A percentile compares a stretch with the other conserved stretches of the same genome.
phyloP scores from a whole-genome alignment of 2,888 invertebrate genomes.

The Pseudococcus jackbeardsleyi region DNA sequence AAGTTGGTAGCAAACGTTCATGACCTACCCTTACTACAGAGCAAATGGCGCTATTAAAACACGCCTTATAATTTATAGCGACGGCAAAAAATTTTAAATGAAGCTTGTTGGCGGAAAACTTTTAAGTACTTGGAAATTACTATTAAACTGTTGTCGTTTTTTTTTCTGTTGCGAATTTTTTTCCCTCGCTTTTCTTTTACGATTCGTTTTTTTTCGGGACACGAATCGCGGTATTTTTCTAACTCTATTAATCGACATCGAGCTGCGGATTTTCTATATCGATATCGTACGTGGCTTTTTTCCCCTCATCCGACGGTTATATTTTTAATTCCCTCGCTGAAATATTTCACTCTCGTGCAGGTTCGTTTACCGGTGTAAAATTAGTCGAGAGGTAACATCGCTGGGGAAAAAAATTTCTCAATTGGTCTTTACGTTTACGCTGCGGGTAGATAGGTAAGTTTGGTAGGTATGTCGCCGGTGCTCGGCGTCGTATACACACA shows the following conservation, averaged over 20 bases:
- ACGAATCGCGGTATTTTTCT: not conserved
- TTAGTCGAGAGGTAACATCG: slow-evolving; percentile 21
- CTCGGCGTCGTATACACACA: not conserved
- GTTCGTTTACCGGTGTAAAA: not conserved
- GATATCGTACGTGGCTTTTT: not conserved
- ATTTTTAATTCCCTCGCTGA: not conserved
- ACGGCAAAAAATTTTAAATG: slow-evolving; percentile 65
- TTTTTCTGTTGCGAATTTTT: slow-evolving; percentile 35
- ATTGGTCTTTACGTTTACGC: not conserved
- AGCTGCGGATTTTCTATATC: slow-evolving; percentile 16
- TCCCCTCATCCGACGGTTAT: not conserved
- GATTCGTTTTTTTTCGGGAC: not conserved
- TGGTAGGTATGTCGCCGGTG: not conserved
- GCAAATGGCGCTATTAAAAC: slow-evolving; percentile 64
- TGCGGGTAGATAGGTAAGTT: not conserved
- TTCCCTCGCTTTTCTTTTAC: slow-evolving; percentile 25
- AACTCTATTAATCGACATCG: slow-evolving; percentile 11
- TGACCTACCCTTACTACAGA: slow-evolving; percentile 64
- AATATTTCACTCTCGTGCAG: not conserved
- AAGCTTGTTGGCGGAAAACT: slow-evolving; percentile 65
- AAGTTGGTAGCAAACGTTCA: slow-evolving; percentile 60
- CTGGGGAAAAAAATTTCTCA: slow-evolving; percentile 18
- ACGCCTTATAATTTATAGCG: slow-evolving; percentile 65
- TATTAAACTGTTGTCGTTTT: slow-evolving; percentile 61
- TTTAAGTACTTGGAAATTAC: slow-evolving; percentile 65